phyloP scores from a whole-genome alignment of 2,797 vertebrate genomes.

The Hippocampus kuda region DNA sequence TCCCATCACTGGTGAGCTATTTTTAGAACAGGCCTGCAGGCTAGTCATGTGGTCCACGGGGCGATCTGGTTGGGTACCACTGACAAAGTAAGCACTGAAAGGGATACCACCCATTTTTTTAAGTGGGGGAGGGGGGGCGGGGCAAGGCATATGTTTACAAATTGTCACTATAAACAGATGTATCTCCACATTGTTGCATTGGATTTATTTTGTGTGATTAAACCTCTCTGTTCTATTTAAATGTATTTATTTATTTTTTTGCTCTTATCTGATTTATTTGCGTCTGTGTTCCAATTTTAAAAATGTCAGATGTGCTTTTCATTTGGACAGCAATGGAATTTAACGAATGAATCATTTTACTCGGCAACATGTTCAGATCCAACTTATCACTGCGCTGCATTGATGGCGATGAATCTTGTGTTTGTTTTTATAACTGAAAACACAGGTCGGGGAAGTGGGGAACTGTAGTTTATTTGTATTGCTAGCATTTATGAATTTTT shows the following conservation, averaged over 20 bases:
- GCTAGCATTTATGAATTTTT: conserved; percentile 44
- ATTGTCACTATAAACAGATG: neutral
- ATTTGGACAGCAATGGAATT: neutral
- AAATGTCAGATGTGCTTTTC: neutral
- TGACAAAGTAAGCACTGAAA: neutral
- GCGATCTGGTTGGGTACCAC: neutral
- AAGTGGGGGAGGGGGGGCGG: neutral
- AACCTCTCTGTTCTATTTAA: neutral
- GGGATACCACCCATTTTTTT: neutral
- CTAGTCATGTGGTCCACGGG: no score
- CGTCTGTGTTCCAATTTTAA: neutral
- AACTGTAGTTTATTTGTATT: conserved; percentile 42
- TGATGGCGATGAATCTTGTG: conserved; percentile 13
- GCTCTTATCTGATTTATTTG: neutral
- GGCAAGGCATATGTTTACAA: conserved; percentile 35
- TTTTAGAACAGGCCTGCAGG: no score
- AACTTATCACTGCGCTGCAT: conserved; percentile 33
- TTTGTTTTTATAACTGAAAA: conserved; percentile 38
- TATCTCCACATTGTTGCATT: neutral
- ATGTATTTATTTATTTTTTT: neutral
- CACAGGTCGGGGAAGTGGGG: conserved; percentile 21
- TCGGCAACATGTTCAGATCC: conserved; percentile 6
- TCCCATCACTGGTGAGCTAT: neutral
- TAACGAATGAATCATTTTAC: neutral
- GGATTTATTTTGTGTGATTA: neutral